A percentile compares a stretch with the other conserved stretches of the same genome.
Conservation (phyloP, 2,888 invertebrate species). For the Nemotelus nigrinus region DNA sequence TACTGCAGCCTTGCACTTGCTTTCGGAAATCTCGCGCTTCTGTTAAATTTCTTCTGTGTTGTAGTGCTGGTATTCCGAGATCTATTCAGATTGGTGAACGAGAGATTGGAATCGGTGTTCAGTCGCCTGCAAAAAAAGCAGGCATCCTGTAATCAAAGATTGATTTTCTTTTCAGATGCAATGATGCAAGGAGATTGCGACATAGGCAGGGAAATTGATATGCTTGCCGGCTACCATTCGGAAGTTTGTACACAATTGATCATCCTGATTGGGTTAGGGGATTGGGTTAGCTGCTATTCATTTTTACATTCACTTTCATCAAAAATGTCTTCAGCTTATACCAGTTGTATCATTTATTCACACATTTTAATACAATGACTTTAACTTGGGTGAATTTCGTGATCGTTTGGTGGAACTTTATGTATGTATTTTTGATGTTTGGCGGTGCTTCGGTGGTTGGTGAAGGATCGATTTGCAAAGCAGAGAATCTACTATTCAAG, state of each 20-base stretch:
- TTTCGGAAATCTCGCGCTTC: not conserved
- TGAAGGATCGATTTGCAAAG: not conserved
- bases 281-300: not conserved
- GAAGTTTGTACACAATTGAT: not conserved
- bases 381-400: not conserved
- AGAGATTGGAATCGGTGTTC: not conserved
- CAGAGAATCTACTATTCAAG: not conserved
- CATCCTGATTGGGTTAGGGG: not conserved
- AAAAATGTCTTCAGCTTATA: slow-evolving; percentile 8
- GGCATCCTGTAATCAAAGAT: not conserved
- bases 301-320: not conserved
- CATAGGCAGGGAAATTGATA: not conserved
- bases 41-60: not conserved
- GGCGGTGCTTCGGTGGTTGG: not conserved
- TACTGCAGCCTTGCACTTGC: too few species aligned
- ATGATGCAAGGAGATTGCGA: not conserved
- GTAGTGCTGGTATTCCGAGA: not conserved
- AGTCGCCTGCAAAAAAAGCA: not conserved
- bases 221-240: not conserved
- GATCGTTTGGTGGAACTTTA: not conserved
- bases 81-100: not conserved
- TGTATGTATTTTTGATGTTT: not conserved
- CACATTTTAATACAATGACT: not conserved
- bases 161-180: not conserved
- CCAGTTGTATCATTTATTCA: not conserved